Base-by-base conservation (phyloP, 2,888 invertebrate genomes). In the Suillia variegata region DNA sequence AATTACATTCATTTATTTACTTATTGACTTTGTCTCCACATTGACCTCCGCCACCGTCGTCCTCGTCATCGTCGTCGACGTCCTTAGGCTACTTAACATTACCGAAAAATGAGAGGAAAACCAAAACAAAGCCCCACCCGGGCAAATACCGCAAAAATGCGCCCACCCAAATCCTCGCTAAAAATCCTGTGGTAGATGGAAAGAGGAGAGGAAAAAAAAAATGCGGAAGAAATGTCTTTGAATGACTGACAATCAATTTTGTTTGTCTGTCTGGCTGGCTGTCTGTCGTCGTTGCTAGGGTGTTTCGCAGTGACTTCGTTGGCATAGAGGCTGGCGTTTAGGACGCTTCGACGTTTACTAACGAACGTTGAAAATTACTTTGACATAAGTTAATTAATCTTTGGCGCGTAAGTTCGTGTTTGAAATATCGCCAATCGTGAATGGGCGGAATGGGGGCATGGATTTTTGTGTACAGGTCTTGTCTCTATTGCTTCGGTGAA, bases 341-440 rank as follows among this genome's bases (percentile, higher is more conserved):
- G 58, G 61, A 65, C 74, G 69, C 70, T 71, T 73, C 47, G 38
- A 71, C 69, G 73, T 71, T 70, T 70, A n/a, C 58, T 77, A 77
- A 77, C 75, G 75, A 75, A 75, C 75, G 75, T 76, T 77, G 75
- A 76, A 77, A 77, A 76, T 76, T 75, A 74, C 77, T 77, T 74
- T 75, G 77, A 78, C 79, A 76, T 73, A 77, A 80, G 78, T 79
- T 78, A 80, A 80, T 80, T 80, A 80, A 80, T 80, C 80, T 79
- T 73, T 74, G 72, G 76, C 75, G 76, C 73, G 70, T 70, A 67
- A 71, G 74, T 68, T 69, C 73, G 74, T 74, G 74, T 73, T 69
- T 74, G 73, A 74, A 74, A 74, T 74, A 74, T 73, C 70, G 73
- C n/a, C n/a, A n/a, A n/a, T n/a, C n/a, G n/a, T n/a, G n/a, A n/a